Percentiles rank a stretch among this genome's conserved stretches.
These are phyloP conservation scores for Drosophila monieri DNA, from an alignment of 2,888 invertebrate species.

Conservation along the genomic window DNA sequence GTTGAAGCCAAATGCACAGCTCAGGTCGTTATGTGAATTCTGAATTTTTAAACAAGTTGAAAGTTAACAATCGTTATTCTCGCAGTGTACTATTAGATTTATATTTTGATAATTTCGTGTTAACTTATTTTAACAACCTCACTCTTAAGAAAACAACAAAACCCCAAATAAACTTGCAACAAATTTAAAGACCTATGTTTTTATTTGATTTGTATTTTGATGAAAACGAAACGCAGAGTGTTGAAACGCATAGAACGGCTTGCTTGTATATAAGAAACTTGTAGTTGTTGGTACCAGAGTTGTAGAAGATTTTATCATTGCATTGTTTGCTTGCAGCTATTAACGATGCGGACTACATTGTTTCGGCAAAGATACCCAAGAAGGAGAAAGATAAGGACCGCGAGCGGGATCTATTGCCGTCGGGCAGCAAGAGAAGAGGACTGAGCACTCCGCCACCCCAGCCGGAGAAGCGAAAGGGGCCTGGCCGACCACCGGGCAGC, in stretches of 20 bases:
- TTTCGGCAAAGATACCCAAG: constrained; percentile 73
- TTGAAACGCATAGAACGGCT: constrained; percentile 54
- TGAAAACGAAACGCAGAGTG: constrained; percentile 53
- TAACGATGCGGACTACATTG: constrained; percentile 80
- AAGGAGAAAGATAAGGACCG: constrained; percentile 72
- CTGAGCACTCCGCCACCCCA: constrained; percentile 46
- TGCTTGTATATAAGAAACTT: constrained; percentile 32
- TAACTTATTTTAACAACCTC: constrained; percentile 61
- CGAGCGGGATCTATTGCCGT: constrained; percentile 47
- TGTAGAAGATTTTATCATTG: constrained; percentile 1
- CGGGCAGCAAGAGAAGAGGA: constrained; percentile 59
- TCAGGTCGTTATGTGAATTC: constrained; percentile 29
- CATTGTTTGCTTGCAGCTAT: constrained; percentile 72
- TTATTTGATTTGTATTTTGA: constrained; percentile 54
- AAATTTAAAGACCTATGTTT: constrained; percentile 31
- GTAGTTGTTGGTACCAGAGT: neutral
- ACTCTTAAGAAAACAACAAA: constrained; percentile 5
- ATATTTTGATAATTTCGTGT: constrained; percentile 56
- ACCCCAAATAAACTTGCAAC: constrained; percentile 38
- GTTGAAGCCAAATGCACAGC: constrained; percentile 10
- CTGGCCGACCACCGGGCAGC: constrained; percentile 38
- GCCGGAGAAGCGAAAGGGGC: constrained; percentile 35
- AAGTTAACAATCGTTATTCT: constrained; percentile 3
- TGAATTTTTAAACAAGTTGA: neutral
- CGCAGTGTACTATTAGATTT: constrained; percentile 33